These are phyloP conservation scores for Lepidonotus clava DNA, from an alignment of 2,888 invertebrate genomes.

Conservation along the genomic window DNA sequence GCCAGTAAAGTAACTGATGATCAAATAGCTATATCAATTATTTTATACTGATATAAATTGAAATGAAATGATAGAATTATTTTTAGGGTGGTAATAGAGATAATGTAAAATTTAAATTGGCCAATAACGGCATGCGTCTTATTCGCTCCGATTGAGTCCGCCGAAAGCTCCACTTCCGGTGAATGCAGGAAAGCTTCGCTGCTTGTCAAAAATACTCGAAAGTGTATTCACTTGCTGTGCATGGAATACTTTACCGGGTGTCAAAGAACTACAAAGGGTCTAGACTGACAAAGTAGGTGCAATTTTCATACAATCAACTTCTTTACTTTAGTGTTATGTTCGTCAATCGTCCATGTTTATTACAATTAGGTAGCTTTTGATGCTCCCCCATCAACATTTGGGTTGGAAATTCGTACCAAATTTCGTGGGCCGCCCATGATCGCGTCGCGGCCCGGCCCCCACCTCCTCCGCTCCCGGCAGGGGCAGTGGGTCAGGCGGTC, in stretches of 20 bases:
- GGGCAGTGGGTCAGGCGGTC: too few species aligned
- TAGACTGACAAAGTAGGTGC: conserved; percentile 49
- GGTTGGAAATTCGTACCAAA: neutral
- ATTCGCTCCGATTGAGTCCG: neutral
- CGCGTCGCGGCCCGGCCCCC: too few species aligned
- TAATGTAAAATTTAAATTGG: too few species aligned
- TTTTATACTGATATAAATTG: too few species aligned
- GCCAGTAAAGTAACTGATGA: too few species aligned
- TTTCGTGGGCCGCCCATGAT: neutral
- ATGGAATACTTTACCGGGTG: conserved; percentile 46
- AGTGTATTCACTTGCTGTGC: conserved; percentile 52
- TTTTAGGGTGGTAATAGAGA: too few species aligned
- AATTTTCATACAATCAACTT: neutral
- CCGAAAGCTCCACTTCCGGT: conserved; percentile 9
- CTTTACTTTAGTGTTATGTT: neutral
- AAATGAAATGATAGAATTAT: too few species aligned
- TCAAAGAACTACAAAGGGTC: conserved; percentile 29
- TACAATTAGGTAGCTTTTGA: conserved; percentile 44
- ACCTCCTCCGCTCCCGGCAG: too few species aligned
- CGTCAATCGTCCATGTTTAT: neutral
- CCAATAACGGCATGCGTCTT: neutral
- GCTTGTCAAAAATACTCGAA: conserved; percentile 49
- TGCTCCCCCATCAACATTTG: neutral
- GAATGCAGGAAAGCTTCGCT: conserved; percentile 1
- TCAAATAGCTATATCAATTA: too few species aligned